Conservation (phyloP, 2,113 vertebrate species). For the Ophiodon elongatus region DNA sequence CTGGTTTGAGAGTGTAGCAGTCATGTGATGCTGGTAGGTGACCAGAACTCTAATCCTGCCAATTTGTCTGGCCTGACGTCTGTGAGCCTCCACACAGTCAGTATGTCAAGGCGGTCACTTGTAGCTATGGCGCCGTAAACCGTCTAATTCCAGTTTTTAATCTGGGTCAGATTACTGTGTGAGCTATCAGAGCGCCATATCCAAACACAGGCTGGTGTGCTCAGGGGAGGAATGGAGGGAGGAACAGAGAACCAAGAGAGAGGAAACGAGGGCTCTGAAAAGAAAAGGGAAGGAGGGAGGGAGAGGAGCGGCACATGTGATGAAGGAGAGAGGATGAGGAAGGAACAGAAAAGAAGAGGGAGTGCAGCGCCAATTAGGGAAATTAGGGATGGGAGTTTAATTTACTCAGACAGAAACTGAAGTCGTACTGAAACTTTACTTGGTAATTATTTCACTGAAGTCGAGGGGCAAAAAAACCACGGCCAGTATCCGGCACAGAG, state of each 20-base stretch:
- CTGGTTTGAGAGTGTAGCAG: constrained; percentile 31
- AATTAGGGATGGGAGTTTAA: not conserved
- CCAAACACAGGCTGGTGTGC: constrained; percentile 39
- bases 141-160: constrained; percentile 58
- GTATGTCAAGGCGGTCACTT: constrained; percentile 43
- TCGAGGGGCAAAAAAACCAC: not conserved
- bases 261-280: constrained; percentile 9
- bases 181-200: constrained; percentile 14
- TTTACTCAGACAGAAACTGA: constrained; percentile 16
- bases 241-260: not conserved
- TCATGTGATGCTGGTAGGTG: constrained; percentile 41
- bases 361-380: not conserved
- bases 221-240: constrained; percentile 19
- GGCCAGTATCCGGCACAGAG: constrained; percentile 9
- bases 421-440: constrained; percentile 24
- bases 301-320: constrained; percentile 5
- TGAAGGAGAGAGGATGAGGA: not conserved
- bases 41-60: constrained; percentile 50
- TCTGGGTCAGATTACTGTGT: constrained; percentile 70
- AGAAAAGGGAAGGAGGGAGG: not conserved
- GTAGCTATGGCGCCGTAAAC: constrained; percentile 32
- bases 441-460: not conserved
- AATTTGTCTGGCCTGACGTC: constrained; percentile 43
- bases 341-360: not conserved
- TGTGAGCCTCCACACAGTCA: constrained; percentile 42